These are phyloP conservation scores for Athene noctua DNA, from an alignment of 2,113 vertebrate species.

Conservation along the genomic window DNA sequence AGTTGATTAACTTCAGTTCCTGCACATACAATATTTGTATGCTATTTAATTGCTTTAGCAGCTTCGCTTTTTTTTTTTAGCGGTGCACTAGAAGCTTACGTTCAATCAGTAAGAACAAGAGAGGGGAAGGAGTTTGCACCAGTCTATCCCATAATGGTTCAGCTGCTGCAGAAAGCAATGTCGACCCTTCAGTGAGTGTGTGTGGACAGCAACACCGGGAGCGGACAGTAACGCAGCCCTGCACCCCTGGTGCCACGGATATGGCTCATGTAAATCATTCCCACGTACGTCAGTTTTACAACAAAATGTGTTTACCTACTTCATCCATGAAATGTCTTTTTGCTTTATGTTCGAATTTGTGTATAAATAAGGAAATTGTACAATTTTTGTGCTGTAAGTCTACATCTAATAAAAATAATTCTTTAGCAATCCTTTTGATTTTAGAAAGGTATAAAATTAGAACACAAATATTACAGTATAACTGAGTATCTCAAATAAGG, in stretches of 20 bases:
- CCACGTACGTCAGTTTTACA: background rate
- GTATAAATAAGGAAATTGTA: background rate
- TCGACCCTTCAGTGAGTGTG: slow-evolving; percentile 55
- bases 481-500: background rate
- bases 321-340: background rate
- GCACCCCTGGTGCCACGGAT: background rate
- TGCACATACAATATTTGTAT: background rate
- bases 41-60: background rate
- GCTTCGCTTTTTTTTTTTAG: slow-evolving; percentile 47
- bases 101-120: slow-evolving; percentile 88
- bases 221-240: fast-evolving
- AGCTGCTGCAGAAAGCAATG: slow-evolving; percentile 88
- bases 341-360: background rate
- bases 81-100: slow-evolving; percentile 92
- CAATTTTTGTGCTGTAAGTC: background rate
- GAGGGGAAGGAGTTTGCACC: slow-evolving; percentile 94
- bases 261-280: fast-evolving
- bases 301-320: fast-evolving
- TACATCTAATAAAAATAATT: background rate
- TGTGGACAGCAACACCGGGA: fast-evolving
- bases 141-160: slow-evolving; percentile 95
- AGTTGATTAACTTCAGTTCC: background rate
- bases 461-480: background rate
- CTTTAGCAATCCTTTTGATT: background rate
- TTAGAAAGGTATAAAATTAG: slow-evolving; percentile 7